These are phyloP conservation scores for Nasonia giraulti DNA, from an alignment of 1,140 invertebrate genomes.

Conservation along the genomic window DNA sequence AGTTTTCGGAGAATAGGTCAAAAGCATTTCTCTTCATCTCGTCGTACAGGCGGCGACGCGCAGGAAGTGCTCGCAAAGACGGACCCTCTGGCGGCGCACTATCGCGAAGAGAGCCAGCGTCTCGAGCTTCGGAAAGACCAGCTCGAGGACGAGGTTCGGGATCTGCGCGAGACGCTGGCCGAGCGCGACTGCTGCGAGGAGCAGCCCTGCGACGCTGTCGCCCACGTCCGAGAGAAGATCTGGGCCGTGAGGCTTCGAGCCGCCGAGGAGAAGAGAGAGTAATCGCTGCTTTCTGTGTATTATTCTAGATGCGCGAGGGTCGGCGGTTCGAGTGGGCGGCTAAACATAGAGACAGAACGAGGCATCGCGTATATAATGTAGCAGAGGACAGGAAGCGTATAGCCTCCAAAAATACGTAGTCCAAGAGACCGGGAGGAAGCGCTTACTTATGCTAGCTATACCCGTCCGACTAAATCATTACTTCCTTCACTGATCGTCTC, in stretches of 20 bases:
- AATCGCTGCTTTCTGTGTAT: not conserved
- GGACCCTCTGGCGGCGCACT: conserved; percentile 65
- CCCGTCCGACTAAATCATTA: no score
- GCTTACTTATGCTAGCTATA: no score
- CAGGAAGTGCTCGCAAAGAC: conserved; percentile 47
- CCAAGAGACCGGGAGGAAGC: no score
- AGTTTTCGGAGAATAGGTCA: no score
- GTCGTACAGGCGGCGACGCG: not conserved
- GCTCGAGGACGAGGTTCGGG: conserved; percentile 63
- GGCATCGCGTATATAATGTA: no score
- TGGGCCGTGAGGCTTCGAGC: conserved; percentile 56
- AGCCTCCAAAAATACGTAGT: no score
- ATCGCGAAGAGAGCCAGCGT: conserved; percentile 63
- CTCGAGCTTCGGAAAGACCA: conserved; percentile 61
- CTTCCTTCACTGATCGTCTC: no score
- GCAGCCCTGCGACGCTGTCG: conserved; percentile 57
- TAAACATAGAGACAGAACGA: no score
- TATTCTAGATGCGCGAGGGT: no score
- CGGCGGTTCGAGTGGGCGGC: no score
- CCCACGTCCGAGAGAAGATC: conserved; percentile 61
- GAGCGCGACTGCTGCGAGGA: conserved; percentile 62
- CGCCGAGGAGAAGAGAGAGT: conserved; percentile 64
- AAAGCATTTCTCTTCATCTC: not conserved
- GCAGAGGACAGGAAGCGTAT: no score
- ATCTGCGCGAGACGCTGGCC: conserved; percentile 61